A percentile compares a stretch with the other conserved stretches of the same genome.
These are phyloP conservation scores for Malacoraja senta DNA, from an alignment of 2,797 vertebrate genomes.

Conservation along the genomic window DNA sequence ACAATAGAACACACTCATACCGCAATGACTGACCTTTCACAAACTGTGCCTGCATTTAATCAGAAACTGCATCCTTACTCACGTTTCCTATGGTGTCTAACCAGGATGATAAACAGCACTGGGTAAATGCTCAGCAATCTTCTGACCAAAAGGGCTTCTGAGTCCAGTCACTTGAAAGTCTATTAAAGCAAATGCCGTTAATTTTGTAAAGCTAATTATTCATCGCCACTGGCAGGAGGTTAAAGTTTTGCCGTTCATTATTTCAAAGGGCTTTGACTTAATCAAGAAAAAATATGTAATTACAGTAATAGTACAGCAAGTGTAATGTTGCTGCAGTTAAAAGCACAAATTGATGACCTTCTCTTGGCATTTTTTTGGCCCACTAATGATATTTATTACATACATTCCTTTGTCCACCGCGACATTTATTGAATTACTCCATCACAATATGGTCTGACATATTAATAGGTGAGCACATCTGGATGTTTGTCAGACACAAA, in stretches of 20 bases:
- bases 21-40: slow-evolving; percentile 2
- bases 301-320: neutral
- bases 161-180: neutral
- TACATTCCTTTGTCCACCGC: neutral
- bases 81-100: neutral
- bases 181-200: neutral
- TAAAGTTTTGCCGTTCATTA: neutral
- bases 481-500: neutral
- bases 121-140: neutral
- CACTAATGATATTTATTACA: neutral
- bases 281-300: neutral
- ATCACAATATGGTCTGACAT: neutral
- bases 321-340: neutral
- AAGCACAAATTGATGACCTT: neutral
- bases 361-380: neutral
- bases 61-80: neutral
- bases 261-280: neutral
- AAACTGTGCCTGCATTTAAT: neutral
- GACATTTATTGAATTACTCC: neutral
- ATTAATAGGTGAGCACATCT: neutral
- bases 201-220: neutral
- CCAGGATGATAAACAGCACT: neutral
- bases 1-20: neutral
- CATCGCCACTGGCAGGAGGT: neutral
- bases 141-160: neutral